Base-by-base conservation (phyloP, 92 coral and sea anemone species). In the Porites evermanni region DNA sequence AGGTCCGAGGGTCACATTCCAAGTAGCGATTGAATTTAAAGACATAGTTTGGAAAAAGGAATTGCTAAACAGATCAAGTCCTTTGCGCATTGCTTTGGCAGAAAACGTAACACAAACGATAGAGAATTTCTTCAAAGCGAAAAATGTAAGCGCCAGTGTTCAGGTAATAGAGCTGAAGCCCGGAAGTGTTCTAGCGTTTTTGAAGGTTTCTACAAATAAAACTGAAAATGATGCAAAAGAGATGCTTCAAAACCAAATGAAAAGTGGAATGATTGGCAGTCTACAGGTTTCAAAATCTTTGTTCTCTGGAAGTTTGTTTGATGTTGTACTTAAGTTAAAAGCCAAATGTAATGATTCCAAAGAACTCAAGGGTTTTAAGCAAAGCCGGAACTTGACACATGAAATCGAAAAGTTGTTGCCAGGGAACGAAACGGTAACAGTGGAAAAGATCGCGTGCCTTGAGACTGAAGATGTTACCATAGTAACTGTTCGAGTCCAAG, bases 101-200 rank as follows among this genome's bases (percentile, higher is more conserved):
- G 12, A 29, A 14, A 7, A 52, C 8, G 12, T 75, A 53, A 75
- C 65, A 8, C 8, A 66, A 12, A 82, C 88, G 17, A 59, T 84
- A 3, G 69, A 84, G 16, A 67, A 26, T 14, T 20, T 18, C 32
- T 44, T 83, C 13, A 1, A 21, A 8, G 75, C 8, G 14, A 69
- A 80, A 8, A 52, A 67, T 29, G 16, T 21, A 23, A 47, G 0
- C 44, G 80, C 69, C 6, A 52, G 6, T 23, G 88, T 75, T 53
- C 14, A 66, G 18, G 81, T 84, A 16, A 23, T 65, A 8, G 81
- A 77, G 44, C 53, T 84, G 14, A 84, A 67, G 18, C 88, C 88
- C 18, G 88, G 88, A 76, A 84, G 88, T 67, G 75, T 84, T 26
- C 65, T 84, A 0, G 82, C 82, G 32, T 75, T 77, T 75, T 75